Evolutionary conservation across 1,140 invertebrate species (phyloP), one percentile per base, ranked within the genome.

Genomic region (Lethocerus indicus): DNA sequence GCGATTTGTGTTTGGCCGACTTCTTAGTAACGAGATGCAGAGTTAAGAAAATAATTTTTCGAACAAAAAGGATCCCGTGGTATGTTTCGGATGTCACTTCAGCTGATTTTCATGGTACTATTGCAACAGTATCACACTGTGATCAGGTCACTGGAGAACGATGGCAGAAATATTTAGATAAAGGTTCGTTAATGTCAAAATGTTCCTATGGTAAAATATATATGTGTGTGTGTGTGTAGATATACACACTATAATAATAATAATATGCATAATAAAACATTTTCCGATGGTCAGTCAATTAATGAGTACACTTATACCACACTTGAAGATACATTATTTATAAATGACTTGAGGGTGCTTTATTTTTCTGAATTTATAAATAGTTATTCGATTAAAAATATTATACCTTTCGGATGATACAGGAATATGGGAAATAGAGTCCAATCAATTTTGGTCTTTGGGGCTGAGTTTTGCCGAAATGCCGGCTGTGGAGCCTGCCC

Each of bases 1-100:
- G 81, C 2, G 95, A 98, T 65, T 66, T 98, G 0, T 86, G 87
- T 61, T 61, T 98, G 12, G 83, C 86, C 13, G 79, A 85, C 56
- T 87, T 83, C 58, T 63, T 98, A 2, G 62, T 84, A 21, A 61
- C 71, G 14, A 68, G 75, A 46, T 71, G 75, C 35, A 65, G 89
- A 16, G 81, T 78, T 0, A 62, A 69, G 26, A 76, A 74, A 66
- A 70, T 98, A 36, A 66, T 81, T 49, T 85, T 98, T 57, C 80
- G 94, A 63, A 78, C 82, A 0, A 98, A 98, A 71, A 68, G 71
- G 7, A 81, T 90, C 54, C 93, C 94, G 0, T 98, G 95, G 95
- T 98, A 89, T 64, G 78, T 98, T 1, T 98, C 93, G 7, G 95
- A 98, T 65, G 81, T 83, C 1, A 87, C 78, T 6, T 56, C 56